Percentiles rank a stretch among this genome's conserved stretches.
These are phyloP conservation scores for Baryphthengus martii DNA, from an alignment of 2,113 vertebrate genomes.

Conservation along the genomic window DNA sequence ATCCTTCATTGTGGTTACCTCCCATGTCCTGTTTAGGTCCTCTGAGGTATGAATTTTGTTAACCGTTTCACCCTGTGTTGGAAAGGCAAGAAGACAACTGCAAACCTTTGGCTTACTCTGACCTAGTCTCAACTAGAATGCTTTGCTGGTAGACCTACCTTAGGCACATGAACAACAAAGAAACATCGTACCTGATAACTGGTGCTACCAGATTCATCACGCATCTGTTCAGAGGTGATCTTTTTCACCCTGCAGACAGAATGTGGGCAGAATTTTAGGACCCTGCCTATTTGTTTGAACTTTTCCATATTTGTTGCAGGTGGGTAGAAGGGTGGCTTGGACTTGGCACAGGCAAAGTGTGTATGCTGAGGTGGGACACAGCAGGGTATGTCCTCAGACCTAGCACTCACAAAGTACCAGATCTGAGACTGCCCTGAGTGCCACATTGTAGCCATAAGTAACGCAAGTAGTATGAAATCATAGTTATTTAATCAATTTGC, in stretches of 20 bases:
- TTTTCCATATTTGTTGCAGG: neutral
- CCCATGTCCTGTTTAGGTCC: neutral
- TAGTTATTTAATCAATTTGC: neutral
- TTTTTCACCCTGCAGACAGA: neutral
- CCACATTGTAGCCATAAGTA: neutral
- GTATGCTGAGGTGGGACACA: neutral
- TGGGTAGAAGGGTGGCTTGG: neutral
- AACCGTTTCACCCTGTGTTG: neutral
- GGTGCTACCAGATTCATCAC: neutral
- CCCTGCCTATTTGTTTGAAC: neutral
- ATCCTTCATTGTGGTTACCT: neutral
- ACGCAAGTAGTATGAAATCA: neutral
- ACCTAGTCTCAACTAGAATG: neutral
- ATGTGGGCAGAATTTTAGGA: neutral
- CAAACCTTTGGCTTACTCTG: neutral
- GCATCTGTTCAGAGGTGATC: neutral
- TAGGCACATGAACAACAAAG: neutral
- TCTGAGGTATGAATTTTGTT: neutral
- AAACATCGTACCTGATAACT: neutral
- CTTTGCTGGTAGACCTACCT: neutral
- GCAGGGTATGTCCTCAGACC: neutral
- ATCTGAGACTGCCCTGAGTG: neutral
- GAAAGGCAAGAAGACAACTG: neutral
- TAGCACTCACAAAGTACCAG: neutral
- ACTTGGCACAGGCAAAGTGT: neutral